Evolutionary conservation across 1,140 invertebrate genomes (phyloP), one percentile per base, ranked within the genome.

Genomic region (Heliconius eleuchia): DNA sequence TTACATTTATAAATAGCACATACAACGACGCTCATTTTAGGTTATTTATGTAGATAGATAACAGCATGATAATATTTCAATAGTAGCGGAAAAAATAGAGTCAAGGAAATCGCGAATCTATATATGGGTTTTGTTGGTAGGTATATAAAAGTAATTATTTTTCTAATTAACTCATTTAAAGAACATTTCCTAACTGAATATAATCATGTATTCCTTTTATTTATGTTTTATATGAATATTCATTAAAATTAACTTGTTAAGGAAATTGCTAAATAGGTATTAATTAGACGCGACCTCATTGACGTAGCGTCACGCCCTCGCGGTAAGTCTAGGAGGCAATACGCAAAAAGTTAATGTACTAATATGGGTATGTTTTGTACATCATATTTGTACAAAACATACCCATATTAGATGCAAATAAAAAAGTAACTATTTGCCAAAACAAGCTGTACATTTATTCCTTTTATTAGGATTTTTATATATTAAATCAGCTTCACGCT

Each of bases 231-330:
- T 50, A 73, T 83, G 81, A 86, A 86, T 89, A 86, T 85, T 82
- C 78, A 85, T 77, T 71, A 71, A 74, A 86, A 88, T 88, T 83
- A 57, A 87, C 79, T 82, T 83, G 74, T 84, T 81, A 88, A 88
- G 84, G 87, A 89, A 83, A 82, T 71, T 79, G 57, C 74, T 84
- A 85, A 87, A 88, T 90, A 37, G 34, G 34, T 37, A 87, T 89
- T 88, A 74, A 87, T 82, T 60, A 81, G n/a, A 75, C 73, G 81
- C 86, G 87, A 87, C 84, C 86, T 81, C 39, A 50, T 73, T 46
- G 19, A 71, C 39, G 39, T 39, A n/a, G 60, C 18, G 34, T 27
- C 16, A 42, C 60, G 57, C 60, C 60, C 60, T 66, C 9, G 60
- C 27, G 27, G 60, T 11, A 66, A 66, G 27, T 66, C 60, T 30